A percentile compares a stretch with the other conserved stretches of the same genome.
Conservation (phyloP, 2,113 vertebrate species). For the Poicephalus meyeri region DNA sequence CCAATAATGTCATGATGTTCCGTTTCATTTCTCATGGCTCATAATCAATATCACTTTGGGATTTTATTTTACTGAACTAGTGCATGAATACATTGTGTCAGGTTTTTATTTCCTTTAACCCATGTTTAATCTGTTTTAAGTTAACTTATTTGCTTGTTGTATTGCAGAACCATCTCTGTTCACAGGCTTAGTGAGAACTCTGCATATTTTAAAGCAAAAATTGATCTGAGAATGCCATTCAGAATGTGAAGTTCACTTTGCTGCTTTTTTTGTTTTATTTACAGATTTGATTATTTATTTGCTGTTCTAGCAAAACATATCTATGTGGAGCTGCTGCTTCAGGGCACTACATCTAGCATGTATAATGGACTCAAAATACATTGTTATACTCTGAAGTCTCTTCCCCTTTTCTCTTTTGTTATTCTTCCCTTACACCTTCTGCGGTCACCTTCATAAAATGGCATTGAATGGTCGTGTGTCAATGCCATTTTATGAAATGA, state of each 20-base stretch:
- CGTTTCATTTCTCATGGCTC: background rate
- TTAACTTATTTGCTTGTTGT: background rate
- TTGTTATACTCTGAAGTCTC: background rate
- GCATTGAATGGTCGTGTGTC: background rate
- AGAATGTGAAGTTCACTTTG: background rate
- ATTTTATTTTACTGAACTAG: background rate
- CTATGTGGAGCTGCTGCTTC: background rate
- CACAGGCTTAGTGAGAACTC: background rate
- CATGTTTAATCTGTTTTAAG: background rate
- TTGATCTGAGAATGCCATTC: background rate
- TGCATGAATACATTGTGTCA: background rate
- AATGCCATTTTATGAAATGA: background rate
- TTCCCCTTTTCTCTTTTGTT: background rate
- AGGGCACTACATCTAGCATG: background rate
- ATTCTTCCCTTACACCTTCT: background rate
- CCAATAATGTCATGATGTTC: background rate
- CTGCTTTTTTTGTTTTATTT: background rate
- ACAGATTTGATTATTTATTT: background rate
- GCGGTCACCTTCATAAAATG: constrained; percentile 35
- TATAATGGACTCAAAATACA: background rate
- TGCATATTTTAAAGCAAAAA: background rate
- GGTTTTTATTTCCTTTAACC: background rate
- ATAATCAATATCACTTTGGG: background rate
- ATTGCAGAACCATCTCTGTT: background rate
- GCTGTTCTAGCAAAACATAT: background rate